Percentiles rank a stretch among this genome's conserved stretches.
These are phyloP conservation scores for Pelagia noctiluca DNA, from an alignment of 30 jellyfish, hydroid and myxozoan genomes.

Conservation along the genomic window DNA sequence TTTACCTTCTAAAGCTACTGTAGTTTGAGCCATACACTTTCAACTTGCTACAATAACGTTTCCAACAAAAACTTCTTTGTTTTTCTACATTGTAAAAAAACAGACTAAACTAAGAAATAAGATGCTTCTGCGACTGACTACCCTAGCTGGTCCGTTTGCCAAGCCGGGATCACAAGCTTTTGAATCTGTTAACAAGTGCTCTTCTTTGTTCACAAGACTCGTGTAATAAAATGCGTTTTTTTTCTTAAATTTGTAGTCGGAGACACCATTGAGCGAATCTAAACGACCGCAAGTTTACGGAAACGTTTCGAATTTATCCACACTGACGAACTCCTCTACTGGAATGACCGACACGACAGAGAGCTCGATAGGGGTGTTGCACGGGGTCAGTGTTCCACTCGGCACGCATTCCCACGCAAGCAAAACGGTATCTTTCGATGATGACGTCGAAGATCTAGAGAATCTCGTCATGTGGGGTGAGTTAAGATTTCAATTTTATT, in stretches of 20 bases:
- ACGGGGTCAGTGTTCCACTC: slow-evolving; percentile 63
- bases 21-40: no score
- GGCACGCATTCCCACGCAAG: slow-evolving; percentile 57
- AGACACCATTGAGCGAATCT: slow-evolving; percentile 45
- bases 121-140: not conserved
- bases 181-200: not conserved
- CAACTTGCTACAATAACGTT: no score
- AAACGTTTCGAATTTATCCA: slow-evolving; percentile 33
- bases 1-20: no score
- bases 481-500: not conserved
- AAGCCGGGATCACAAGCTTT: not conserved
- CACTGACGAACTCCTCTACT: slow-evolving; percentile 8
- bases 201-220: not conserved
- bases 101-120: not conserved
- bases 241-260: slow-evolving; percentile 33
- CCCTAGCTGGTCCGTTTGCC: not conserved
- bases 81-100: no score
- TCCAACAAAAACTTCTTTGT: not conserved
- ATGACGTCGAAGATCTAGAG: slow-evolving; percentile 69
- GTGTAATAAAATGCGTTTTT: not conserved
- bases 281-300: slow-evolving; percentile 44
- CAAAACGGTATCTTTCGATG: slow-evolving; percentile 47
- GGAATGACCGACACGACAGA: slow-evolving; percentile 18
- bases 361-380: slow-evolving; percentile 61
- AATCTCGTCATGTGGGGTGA: slow-evolving; percentile 78